Evolutionary conservation across 2,888 invertebrate genomes (phyloP).

Genomic region (Sepioteuthis lessoniana): DNA sequence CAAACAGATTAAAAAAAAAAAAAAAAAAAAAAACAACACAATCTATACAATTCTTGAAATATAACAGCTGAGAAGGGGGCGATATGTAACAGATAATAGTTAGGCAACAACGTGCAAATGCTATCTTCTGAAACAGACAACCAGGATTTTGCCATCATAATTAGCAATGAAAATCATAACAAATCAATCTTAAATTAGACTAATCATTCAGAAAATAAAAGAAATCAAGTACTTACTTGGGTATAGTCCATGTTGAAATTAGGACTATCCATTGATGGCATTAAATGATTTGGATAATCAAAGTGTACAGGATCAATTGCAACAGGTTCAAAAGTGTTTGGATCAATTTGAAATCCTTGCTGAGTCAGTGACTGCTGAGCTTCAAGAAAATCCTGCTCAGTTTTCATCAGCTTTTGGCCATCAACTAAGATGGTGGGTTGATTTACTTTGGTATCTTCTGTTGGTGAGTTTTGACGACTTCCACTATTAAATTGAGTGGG

Average conservation of each 20-base stretch:
- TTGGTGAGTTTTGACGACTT: constrained; percentile 92
- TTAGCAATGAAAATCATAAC: too few relatives aligned
- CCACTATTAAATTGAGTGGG: constrained; percentile 77
- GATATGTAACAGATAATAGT: too few relatives aligned
- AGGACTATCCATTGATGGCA: constrained; percentile 75
- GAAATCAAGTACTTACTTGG: constrained; percentile 64
- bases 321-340: constrained; percentile 72
- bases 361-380: constrained; percentile 59
- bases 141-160: too few relatives aligned
- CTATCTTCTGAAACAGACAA: too few relatives aligned
- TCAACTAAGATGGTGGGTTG: constrained; percentile 52
- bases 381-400: constrained; percentile 66
- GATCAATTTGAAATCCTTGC: constrained; percentile 70
- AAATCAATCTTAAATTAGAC: not conserved
- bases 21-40: too few relatives aligned
- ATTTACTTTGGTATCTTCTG: constrained; percentile 80
- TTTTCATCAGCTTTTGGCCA: constrained; percentile 52
- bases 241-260: constrained; percentile 74
- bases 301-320: constrained; percentile 74
- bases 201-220: not conserved
- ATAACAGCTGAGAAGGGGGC: too few relatives aligned
- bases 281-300: constrained; percentile 72
- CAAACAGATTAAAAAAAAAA: too few relatives aligned
- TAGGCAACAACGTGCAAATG: too few relatives aligned
- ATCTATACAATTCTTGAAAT: too few relatives aligned